Conservation (phyloP, 2,888 invertebrate species). For the Saturnia japonica region DNA sequence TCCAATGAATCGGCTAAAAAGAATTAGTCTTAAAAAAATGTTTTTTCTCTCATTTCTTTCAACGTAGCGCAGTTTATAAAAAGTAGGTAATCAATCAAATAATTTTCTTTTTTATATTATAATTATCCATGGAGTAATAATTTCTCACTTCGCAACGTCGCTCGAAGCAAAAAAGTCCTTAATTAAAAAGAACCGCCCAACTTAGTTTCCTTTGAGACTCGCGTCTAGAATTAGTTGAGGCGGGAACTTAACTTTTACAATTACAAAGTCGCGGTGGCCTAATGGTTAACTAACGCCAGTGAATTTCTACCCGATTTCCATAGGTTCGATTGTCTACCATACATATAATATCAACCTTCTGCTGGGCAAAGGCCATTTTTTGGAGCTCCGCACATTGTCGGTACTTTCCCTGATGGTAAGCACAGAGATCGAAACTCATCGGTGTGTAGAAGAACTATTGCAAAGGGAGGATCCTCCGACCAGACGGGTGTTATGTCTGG, state of each 20-base stretch:
- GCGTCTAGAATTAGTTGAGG: background rate
- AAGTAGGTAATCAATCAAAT: background rate
- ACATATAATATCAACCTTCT: too few species aligned
- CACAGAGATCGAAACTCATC: too few species aligned
- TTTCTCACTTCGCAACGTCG: slow-evolving; percentile 8
- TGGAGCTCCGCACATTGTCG: too few species aligned
- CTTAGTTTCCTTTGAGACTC: slow-evolving; percentile 2
- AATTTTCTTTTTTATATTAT: background rate
- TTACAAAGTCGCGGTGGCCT: background rate
- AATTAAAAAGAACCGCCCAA: slow-evolving; percentile 12
- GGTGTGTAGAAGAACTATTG: too few species aligned
- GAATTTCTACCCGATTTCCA: background rate
- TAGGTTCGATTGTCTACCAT: background rate
- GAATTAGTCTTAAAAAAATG: background rate
- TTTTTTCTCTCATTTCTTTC: background rate
- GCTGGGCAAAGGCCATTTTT: too few species aligned
- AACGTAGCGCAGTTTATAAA: background rate
- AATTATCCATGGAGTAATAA: slow-evolving; percentile 1
- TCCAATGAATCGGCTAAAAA: too few species aligned
- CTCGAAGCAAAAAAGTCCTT: slow-evolving; percentile 7
- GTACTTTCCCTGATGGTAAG: too few species aligned
- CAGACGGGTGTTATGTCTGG: too few species aligned
- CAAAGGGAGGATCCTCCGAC: too few species aligned
- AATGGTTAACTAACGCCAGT: background rate
- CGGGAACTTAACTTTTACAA: background rate